These are phyloP conservation scores for Crotalus viridis DNA, from an alignment of 2,113 vertebrate species.

Conservation along the genomic window DNA sequence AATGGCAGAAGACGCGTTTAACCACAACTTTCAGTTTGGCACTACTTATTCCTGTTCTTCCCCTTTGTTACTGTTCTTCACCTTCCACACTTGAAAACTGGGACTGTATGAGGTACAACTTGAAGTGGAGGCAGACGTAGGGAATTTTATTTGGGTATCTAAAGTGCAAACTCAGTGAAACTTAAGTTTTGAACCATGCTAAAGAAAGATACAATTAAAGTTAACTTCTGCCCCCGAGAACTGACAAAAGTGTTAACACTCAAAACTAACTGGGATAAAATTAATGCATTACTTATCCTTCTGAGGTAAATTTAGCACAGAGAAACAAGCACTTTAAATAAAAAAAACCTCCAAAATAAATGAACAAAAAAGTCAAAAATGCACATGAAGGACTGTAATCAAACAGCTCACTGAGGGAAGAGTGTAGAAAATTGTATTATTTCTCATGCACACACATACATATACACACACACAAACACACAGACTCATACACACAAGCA, in stretches of 20 bases:
- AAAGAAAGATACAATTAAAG: background rate
- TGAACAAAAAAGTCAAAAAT: background rate
- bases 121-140: background rate
- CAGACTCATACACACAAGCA: background rate
- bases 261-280: background rate
- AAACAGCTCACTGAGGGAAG: background rate
- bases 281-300: background rate
- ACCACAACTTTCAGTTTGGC: too few species aligned
- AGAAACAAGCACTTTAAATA: background rate
- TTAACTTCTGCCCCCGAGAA: background rate
- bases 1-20: background rate
- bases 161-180: background rate
- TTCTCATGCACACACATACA: background rate
- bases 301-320: background rate
- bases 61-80: background rate
- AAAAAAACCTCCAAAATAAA: background rate
- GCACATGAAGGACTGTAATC: too few species aligned
- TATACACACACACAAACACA: background rate
- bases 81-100: too few species aligned
- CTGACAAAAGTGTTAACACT: background rate
- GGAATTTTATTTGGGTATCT: background rate
- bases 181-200: background rate
- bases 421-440: background rate
- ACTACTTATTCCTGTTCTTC: too few species aligned
- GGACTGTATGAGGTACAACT: background rate